phyloP scores from a whole-genome alignment of 1,140 invertebrate species.

The Campoletis sonorensis region DNA sequence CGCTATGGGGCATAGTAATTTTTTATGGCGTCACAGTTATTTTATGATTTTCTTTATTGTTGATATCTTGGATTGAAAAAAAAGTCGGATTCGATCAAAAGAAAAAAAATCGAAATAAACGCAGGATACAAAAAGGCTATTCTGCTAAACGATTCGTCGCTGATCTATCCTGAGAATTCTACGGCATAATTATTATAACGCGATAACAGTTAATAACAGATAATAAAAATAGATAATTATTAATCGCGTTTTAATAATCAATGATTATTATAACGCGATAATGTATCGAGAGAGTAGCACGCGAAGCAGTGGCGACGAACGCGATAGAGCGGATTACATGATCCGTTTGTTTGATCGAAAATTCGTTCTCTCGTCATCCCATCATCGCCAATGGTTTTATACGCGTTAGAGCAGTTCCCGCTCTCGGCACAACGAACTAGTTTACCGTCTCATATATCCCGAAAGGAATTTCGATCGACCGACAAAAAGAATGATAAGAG shows the following conservation, averaged over 20 bases:
- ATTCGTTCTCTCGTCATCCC: constrained; percentile 63
- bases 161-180: constrained; percentile 16
- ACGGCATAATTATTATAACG: constrained; percentile 21
- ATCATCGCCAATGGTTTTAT: constrained; percentile 35
- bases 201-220: too few species aligned
- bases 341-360: constrained; percentile 59
- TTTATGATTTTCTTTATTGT: constrained; percentile 12
- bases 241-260: background rate
- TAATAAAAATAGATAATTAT: background rate
- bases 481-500: background rate
- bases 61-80: background rate
- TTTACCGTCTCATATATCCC: constrained; percentile 34
- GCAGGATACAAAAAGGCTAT: background rate
- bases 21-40: too few species aligned
- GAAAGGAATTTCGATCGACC: constrained; percentile 12
- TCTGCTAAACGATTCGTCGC: background rate
- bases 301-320: constrained; percentile 12
- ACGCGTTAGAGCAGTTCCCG: constrained; percentile 54
- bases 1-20: too few species aligned
- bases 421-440: constrained; percentile 57
- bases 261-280: constrained; percentile 34
- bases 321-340: constrained; percentile 68
- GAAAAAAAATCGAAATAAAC: background rate
- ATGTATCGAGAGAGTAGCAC: constrained; percentile 46
- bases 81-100: too few species aligned